Base-by-base conservation (phyloP, 2,888 invertebrate species). In the Fissipunctia ypsillon region DNA sequence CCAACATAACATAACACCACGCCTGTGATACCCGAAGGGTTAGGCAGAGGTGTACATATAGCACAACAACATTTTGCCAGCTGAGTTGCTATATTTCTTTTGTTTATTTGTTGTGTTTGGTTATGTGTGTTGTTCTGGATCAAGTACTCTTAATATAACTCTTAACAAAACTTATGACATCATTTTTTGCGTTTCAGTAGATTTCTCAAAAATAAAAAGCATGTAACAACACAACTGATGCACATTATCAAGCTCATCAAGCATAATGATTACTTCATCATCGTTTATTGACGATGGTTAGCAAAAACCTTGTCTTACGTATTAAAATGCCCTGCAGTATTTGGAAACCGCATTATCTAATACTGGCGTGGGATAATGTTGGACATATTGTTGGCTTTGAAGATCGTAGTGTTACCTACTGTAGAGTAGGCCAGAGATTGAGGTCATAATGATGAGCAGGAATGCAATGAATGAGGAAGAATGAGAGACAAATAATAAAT, bases 341-440 rank as follows among this genome's bases (percentile, higher is more conserved):
- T 78, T 73, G 48, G 72, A 75, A 83, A 83, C 50, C 54, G 57
- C 25, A 68, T 83, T 83, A 83, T 80, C 69, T 60, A 80, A 83
- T 73, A 61, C 16, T 61, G 43, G 61, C 70, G 72, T 71, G 72
- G 61, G 83, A 76, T 78, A 64, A 59, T 77, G 68, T 77, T 73
- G 59, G 66, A 7, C 31, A n/a, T n/a, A 31, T 76, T 22, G 45
- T 69, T 61, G 59, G 50, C 2, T 61, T 38, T 76, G 50, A 28
- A 50, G 48, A 50, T 50, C 16, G 56, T 14, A 12, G 25, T 50
- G 35, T 48, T 31, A n/a, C n/a, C n/a, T n/a, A 25, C 6, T 41
- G 14, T 28, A 59, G 25, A 71, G 25, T 25, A 25, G 16, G 25
- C 4, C 5, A 71, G 12, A 43, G 7, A 59, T 71, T 16, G 16